phyloP scores from a whole-genome alignment of 1,140 invertebrate genomes.

The Lepidurus couesii region DNA sequence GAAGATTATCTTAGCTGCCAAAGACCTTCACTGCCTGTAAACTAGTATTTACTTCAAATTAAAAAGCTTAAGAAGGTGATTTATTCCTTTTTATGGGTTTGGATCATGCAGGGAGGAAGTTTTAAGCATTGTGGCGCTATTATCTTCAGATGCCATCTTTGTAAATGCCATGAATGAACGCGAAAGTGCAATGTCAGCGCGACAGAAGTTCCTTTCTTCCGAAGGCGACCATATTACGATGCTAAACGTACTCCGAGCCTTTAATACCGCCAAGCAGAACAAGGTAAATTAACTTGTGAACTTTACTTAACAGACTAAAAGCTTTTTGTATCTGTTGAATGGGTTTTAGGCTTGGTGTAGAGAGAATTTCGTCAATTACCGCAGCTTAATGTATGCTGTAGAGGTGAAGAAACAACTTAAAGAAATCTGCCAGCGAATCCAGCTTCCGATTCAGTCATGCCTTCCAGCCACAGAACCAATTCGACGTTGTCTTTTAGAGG shows the following conservation, averaged over 20 bases:
- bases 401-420: conserved; percentile 77
- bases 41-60: conserved; percentile 38
- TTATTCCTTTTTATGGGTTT: conserved; percentile 22
- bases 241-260: conserved; percentile 81
- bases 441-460: conserved; percentile 64
- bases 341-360: conserved; percentile 71
- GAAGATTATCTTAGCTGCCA: conserved; percentile 71
- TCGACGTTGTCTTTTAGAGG: conserved; percentile 70
- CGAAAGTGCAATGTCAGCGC: conserved; percentile 60
- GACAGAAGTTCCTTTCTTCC: conserved; percentile 74
- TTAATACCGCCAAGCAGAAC: conserved; percentile 62
- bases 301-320: background rate
- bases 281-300: conserved; percentile 50
- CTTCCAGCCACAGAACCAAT: conserved; percentile 64
- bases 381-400: conserved; percentile 74
- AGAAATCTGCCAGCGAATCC: conserved; percentile 64
- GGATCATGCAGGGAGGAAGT: conserved; percentile 63
- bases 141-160: conserved; percentile 63
- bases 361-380: conserved; percentile 79
- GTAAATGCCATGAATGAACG: conserved; percentile 50
- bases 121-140: conserved; percentile 59
- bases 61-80: conserved; percentile 32
- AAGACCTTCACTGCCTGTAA: conserved; percentile 68
- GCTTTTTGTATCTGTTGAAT: too few relatives aligned
- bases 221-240: conserved; percentile 90